These are phyloP conservation scores for Microctenopoma steveboyesi DNA, from an alignment of 2,797 vertebrate species.

Conservation along the genomic window DNA sequence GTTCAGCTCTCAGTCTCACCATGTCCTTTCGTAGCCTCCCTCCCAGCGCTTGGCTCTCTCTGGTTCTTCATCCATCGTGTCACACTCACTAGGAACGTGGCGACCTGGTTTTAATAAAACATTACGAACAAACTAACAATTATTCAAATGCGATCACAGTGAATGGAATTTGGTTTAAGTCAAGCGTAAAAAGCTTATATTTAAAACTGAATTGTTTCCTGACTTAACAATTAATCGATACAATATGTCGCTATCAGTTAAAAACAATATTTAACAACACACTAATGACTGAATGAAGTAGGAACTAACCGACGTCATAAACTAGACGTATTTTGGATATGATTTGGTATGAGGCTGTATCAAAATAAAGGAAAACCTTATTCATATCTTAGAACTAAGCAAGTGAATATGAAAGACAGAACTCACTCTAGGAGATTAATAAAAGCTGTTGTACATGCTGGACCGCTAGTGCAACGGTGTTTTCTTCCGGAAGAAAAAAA, in stretches of 20 bases:
- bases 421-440: neutral
- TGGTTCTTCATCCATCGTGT: conserved; percentile 94
- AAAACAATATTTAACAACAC: neutral
- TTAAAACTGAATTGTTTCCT: no score
- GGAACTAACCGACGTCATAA: neutral
- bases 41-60: conserved; percentile 97
- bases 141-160: no score
- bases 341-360: no score
- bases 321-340: no score
- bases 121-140: neutral
- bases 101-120: neutral
- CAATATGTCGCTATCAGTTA: neutral
- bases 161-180: no score
- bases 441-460: neutral
- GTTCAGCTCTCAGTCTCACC: conserved; percentile 76
- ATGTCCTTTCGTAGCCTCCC: conserved; percentile 96
- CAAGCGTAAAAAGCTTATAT: neutral
- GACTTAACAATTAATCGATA: neutral
- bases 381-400: no score
- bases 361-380: no score
- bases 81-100: neutral
- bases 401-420: neutral
- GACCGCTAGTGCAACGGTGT: conserved; percentile 14
- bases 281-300: neutral
- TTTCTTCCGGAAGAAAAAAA: conserved; percentile 18